These are phyloP conservation scores for Baronia brevicornis DNA, from an alignment of 2,888 invertebrate genomes.

Conservation along the genomic window DNA sequence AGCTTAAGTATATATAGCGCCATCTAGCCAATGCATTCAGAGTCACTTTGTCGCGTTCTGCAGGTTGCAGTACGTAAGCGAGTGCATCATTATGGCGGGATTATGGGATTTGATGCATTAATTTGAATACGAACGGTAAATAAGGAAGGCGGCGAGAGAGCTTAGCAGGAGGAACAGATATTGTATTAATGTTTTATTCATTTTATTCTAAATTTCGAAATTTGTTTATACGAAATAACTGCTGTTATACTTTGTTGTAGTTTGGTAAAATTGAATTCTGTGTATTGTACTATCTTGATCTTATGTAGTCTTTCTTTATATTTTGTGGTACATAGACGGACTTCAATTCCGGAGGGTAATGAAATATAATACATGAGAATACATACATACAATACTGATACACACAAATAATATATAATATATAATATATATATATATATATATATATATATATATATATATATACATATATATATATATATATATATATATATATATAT, in stretches of 20 bases:
- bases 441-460: too few species aligned
- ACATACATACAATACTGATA: too few species aligned
- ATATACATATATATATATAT: too few species aligned
- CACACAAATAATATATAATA: too few species aligned
- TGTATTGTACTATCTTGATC: too few species aligned
- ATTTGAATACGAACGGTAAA: constrained; percentile 17
- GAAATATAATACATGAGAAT: too few species aligned
- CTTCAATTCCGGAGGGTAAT: too few species aligned
- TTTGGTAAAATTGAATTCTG: constrained; percentile 1
- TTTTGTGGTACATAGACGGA: too few species aligned
- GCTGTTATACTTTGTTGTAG: constrained; percentile 7
- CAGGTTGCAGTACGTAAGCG: constrained; percentile 17
- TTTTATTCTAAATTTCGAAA: constrained; percentile 7
- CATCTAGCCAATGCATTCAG: constrained; percentile 38
- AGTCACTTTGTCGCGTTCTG: constrained; percentile 33
- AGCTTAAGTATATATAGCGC: constrained; percentile 38
- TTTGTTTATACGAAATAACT: constrained; percentile 11
- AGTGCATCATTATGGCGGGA: constrained; percentile 22
- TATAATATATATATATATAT: too few species aligned
- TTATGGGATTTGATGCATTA: constrained; percentile 21
- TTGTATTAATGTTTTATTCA: constrained; percentile 16
- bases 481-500: too few species aligned
- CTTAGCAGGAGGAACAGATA: constrained; percentile 13
- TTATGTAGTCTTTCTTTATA: too few species aligned
- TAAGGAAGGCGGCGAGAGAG: constrained; percentile 11